A percentile compares a stretch with the other conserved stretches of the same genome.
These are phyloP conservation scores for Microplitis manilae DNA, from an alignment of 2,888 invertebrate genomes.

Conservation along the genomic window DNA sequence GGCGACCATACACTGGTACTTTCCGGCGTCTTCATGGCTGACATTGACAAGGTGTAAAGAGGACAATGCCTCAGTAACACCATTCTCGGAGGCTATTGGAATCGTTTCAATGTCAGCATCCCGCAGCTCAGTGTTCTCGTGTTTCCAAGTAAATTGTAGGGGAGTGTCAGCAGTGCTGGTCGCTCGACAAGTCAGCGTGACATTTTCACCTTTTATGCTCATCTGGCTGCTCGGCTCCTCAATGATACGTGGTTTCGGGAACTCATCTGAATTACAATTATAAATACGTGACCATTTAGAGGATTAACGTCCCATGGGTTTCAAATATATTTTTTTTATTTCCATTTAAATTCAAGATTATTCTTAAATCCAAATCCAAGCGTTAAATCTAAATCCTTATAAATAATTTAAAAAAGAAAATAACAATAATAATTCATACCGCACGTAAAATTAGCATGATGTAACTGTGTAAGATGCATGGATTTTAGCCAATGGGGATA, in stretches of 20 bases:
- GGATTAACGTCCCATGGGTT: background rate
- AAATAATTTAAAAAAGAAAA: background rate
- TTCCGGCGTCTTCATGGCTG: slow-evolving; percentile 86
- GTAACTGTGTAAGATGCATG: slow-evolving; percentile 78
- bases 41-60: slow-evolving; percentile 83
- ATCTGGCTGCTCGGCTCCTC: slow-evolving; percentile 87
- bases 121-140: slow-evolving; percentile 81
- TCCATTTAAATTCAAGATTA: slow-evolving; percentile 66
- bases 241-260: slow-evolving; percentile 88
- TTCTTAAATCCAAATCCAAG: background rate
- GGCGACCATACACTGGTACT: slow-evolving; percentile 93
- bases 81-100: slow-evolving; percentile 71
- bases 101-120: slow-evolving; percentile 70
- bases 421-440: slow-evolving; percentile 53
- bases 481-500: slow-evolving; percentile 86
- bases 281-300: background rate
- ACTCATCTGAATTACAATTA: slow-evolving; percentile 73
- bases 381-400: background rate
- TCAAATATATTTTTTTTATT: slow-evolving; percentile 60
- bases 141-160: slow-evolving; percentile 89
- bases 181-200: slow-evolving; percentile 87
- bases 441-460: slow-evolving; percentile 79
- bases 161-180: slow-evolving; percentile 84
- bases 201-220: slow-evolving; percentile 90
- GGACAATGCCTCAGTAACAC: slow-evolving; percentile 81